phyloP scores from a whole-genome alignment of 2,113 vertebrate species.

The Centrocercus urophasianus region DNA sequence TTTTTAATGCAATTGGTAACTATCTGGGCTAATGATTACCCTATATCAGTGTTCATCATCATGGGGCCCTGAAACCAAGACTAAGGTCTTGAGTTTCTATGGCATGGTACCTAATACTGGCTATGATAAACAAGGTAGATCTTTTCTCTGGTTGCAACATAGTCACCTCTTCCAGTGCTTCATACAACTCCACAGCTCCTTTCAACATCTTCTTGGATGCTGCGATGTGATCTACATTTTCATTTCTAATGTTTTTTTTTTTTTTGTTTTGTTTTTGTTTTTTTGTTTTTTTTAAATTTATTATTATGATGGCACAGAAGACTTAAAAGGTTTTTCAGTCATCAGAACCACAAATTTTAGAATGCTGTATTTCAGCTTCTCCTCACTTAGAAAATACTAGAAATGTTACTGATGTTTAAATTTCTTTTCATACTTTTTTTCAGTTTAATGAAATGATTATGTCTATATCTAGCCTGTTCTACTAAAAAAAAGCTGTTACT shows the following conservation, averaged over 20 bases:
- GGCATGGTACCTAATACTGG: accelerated
- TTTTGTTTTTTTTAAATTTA: not conserved
- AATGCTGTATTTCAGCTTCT: not conserved
- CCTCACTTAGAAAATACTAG: not conserved
- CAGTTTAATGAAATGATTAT: not conserved
- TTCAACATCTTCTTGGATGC: not conserved
- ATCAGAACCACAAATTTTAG: not conserved
- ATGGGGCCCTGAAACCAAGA: no score
- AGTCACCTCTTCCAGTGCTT: not conserved
- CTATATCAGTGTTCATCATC: not conserved
- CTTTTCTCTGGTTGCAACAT: not conserved
- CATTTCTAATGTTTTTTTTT: not conserved
- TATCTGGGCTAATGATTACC: not conserved
- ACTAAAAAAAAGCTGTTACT: not conserved
- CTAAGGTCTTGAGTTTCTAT: not conserved
- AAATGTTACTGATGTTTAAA: not conserved
- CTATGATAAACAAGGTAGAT: not conserved
- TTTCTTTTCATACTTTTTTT: not conserved
- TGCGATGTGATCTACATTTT: not conserved
- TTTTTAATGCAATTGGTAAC: not conserved
- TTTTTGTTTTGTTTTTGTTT: no score
- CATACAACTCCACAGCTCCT: not conserved
- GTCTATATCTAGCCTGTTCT: not conserved
- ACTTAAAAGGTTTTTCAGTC: not conserved
- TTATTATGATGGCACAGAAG: not conserved